Conservation (phyloP, 2,888 invertebrate genomes). For the Tolmerus cingulatus region DNA sequence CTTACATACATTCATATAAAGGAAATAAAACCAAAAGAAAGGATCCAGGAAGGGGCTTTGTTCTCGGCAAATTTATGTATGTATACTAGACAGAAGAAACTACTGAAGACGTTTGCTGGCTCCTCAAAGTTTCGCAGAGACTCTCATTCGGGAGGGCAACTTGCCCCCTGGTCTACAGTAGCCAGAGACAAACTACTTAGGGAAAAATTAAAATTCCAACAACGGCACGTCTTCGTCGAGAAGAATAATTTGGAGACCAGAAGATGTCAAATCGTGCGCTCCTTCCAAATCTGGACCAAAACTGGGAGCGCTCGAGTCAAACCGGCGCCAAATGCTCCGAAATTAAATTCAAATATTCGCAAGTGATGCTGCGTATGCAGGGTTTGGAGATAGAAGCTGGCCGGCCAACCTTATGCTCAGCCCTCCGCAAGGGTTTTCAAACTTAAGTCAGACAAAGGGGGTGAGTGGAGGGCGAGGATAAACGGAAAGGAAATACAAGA, state of each 20-base stretch:
- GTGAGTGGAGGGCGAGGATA: neutral
- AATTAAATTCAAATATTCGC: slow-evolving; percentile 47
- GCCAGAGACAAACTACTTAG: neutral
- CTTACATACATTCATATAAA: neutral
- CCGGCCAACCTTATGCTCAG: neutral
- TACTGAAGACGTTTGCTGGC: neutral
- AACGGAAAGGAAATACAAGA: neutral
- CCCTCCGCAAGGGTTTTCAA: neutral
- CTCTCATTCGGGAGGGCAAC: neutral
- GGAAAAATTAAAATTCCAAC: neutral
- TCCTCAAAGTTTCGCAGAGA: neutral
- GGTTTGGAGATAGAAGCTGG: neutral
- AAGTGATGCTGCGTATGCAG: neutral
- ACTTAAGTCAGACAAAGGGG: neutral
- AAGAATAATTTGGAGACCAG: neutral
- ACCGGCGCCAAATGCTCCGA: slow-evolving; percentile 46
- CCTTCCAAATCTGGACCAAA: neutral
- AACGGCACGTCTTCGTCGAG: neutral
- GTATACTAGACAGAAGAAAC: neutral
- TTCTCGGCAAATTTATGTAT: neutral
- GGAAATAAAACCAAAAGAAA: neutral
- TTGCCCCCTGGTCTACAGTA: neutral
- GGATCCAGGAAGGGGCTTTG: neutral
- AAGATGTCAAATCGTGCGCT: neutral
- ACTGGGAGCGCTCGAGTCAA: neutral